Base-by-base conservation (phyloP, 2,113 vertebrate genomes). In the Pygoscelis antarcticus region DNA sequence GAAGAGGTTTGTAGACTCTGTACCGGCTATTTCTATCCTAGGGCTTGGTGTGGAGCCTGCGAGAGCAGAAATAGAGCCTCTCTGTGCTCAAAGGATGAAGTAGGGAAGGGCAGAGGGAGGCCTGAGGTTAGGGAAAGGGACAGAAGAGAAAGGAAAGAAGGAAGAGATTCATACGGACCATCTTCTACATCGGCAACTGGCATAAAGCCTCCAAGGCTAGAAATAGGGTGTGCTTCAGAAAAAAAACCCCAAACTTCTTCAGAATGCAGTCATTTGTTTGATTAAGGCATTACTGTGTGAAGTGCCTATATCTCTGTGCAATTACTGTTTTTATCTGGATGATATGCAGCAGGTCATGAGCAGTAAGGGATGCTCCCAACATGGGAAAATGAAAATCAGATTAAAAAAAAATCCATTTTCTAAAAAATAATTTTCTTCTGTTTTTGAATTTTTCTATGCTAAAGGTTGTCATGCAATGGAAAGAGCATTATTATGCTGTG, bases 321-420 rank as follows among this genome's bases (percentile, higher is more conserved):
- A 79, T 96, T 97, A 92, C 80, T 96, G 89, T 72, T 96, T 97
- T 96, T 89, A 80, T 92, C 44, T 57, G 72, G 64, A n/a, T 82
- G 82, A 82, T 85, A n/a, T 44, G 77, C 57, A 94, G 65, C 80
- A 79, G 94, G 90, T 95, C 94, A 51, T 49, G 93, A 95, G 71
- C 79, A 85, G 92, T 77, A 93, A 97, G 76, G 71, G 57, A 89
- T 86, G 85, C 69, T 93, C 83, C 74, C 93, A 96, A 93, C 49
- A 79, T 3, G 10, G 25, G 58, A 65, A 87, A 81, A 94, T 60
- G 52, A 91, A 96, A 96, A 76, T 38, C 52, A 62, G 75, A 54
- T 89, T 89, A 1, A 79, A 69, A 77, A 55, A 80, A 58, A 34
- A 65, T 40, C 26, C 3, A 7, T 89, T 95, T 86, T 69, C 54